A percentile compares a stretch with the other conserved stretches of the same genome.
These are phyloP conservation scores for Erpetoichthys calabaricus DNA, from an alignment of 2,797 vertebrate species.

Conservation along the genomic window DNA sequence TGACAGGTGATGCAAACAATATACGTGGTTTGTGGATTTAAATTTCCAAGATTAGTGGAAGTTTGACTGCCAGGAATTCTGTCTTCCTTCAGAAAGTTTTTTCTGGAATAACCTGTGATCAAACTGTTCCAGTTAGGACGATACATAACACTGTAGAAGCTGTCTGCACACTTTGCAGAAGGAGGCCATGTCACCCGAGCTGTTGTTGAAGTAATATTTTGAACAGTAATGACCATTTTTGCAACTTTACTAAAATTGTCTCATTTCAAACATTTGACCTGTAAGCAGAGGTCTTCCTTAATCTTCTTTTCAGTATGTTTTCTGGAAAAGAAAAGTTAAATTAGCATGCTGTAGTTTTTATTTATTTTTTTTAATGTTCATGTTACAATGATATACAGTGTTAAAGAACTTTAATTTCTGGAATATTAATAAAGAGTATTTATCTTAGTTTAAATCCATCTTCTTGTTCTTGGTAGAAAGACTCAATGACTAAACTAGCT, in stretches of 20 bases:
- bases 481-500: too few relatives aligned
- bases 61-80: conserved; percentile 65
- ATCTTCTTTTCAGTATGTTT: too few relatives aligned
- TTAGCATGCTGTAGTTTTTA: too few relatives aligned
- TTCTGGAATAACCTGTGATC: conserved; percentile 59
- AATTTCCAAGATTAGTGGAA: conserved; percentile 52
- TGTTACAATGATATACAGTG: too few relatives aligned
- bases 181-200: conserved; percentile 63
- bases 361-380: too few relatives aligned
- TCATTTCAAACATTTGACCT: too few relatives aligned
- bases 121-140: conserved; percentile 72
- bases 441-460: too few relatives aligned
- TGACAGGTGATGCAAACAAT: conserved; percentile 75
- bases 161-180: conserved; percentile 53
- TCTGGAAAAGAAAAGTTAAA: too few relatives aligned
- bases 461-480: too few relatives aligned
- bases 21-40: conserved; percentile 69
- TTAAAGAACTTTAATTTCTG: too few relatives aligned
- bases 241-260: neutral
- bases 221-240: conserved; percentile 54
- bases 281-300: too few relatives aligned
- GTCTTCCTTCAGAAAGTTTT: conserved; percentile 66
- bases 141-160: conserved; percentile 81
- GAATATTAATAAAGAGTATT: too few relatives aligned
- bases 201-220: conserved; percentile 62